A percentile compares a stretch with the other conserved stretches of the same genome.
phyloP scores from a whole-genome alignment of 2,113 vertebrate species.

The Ardeotis arabs region DNA sequence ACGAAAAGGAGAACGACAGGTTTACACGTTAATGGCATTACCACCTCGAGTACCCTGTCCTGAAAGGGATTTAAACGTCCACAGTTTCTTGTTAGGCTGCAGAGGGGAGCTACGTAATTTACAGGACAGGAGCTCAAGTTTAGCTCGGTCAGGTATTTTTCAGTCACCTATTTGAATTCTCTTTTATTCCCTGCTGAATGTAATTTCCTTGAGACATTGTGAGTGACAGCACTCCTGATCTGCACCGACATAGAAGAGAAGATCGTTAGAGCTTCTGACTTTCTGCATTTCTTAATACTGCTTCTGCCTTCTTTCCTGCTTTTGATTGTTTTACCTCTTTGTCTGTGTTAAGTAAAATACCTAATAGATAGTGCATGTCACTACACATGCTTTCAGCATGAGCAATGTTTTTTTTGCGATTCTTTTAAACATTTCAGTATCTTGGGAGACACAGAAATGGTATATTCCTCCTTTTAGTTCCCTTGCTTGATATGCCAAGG shows the following conservation, averaged over 20 bases:
- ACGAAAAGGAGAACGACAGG: not conserved
- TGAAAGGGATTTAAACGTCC: not conserved
- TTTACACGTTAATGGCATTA: not conserved
- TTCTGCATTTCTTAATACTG: not conserved
- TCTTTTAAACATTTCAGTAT: not conserved
- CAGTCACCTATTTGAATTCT: not conserved
- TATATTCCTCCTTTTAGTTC: not conserved
- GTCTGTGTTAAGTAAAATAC: not conserved
- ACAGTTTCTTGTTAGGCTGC: not conserved
- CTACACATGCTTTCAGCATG: not conserved
- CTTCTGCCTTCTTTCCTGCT: not conserved
- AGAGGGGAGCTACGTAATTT: not conserved
- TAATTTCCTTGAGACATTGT: not conserved
- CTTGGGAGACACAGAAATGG: not conserved
- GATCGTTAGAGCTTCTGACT: not conserved
- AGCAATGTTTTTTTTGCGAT: not conserved
- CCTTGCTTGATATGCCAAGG: not conserved
- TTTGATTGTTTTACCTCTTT: not conserved
- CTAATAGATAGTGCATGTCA: not conserved
- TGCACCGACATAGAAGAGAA: not conserved
- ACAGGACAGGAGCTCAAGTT: not conserved
- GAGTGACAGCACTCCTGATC: not conserved
- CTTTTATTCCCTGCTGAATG: not conserved
- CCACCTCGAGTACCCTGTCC: not conserved
- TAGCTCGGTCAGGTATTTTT: not conserved